Evolutionary conservation across 2,113 vertebrate species (phyloP), one percentile per base, ranked within the genome.

Genomic region (Apodemus sylvaticus): DNA sequence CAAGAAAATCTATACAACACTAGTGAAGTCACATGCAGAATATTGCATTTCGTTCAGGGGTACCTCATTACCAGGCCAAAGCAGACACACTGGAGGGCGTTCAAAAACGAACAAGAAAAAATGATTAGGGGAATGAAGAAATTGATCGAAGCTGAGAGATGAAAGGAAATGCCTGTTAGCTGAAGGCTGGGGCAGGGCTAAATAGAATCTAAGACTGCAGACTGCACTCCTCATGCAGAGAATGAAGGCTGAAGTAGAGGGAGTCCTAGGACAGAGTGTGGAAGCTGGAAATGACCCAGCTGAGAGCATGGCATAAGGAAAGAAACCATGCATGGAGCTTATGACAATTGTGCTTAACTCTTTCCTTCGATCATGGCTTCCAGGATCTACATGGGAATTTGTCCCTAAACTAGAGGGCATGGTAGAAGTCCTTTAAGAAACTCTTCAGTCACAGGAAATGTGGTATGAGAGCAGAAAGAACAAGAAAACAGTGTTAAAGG

Each of bases 1-100:
- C 92, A 96, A 94, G 92, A 94, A 97, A 98, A 97, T 97, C 97
- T 94, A 96, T 97, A 96, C 9, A 0, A 73, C 73, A 70, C 91
- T 24, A 16, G 96, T 1, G 5, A 93, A 97, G 95, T 95, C 92
- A 51, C 94, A 87, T 62, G 55, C 89, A 95, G 94, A 96, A 93
- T 93, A 95, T 93, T 81, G 93, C 96, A 93, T 97, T 94, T 96
- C 0, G 17, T 97, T 86, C 0, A 1, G 76, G 90, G 93, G 68
- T 73, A 94, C 22, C 92, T 96, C 96, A 94, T 98, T 96, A 97
- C 89, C 60, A 71, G 93, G 82, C 89, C 95, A 88, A 95, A 93
- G 77, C 55, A 97, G 95, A 97, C 90, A 96, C 90, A 98, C 62
- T 95, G 96, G 82, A 97, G 39, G 51, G 73, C 96, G 89, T 96